phyloP scores from a whole-genome alignment of 2,113 vertebrate genomes.

The Conger conger region DNA sequence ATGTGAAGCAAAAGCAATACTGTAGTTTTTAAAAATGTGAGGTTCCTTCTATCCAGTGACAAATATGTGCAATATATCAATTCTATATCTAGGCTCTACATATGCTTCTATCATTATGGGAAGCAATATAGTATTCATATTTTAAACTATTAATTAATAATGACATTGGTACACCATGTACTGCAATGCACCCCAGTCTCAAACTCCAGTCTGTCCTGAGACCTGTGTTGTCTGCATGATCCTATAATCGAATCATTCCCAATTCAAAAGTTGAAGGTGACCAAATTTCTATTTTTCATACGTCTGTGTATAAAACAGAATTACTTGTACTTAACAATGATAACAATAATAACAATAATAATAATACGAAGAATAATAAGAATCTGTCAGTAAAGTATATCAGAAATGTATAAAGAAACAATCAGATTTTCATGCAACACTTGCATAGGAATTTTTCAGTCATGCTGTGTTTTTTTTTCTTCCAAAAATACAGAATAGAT shows the following conservation, averaged over 20 bases:
- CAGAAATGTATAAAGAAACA: conserved; percentile 66
- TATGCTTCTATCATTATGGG: background rate
- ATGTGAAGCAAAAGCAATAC: background rate
- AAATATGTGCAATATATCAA: background rate
- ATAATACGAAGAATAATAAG: conserved; percentile 59
- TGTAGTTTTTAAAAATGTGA: background rate
- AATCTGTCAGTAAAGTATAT: conserved; percentile 70
- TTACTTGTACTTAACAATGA: conserved; percentile 62
- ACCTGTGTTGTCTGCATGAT: background rate
- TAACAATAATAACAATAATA: conserved; percentile 56
- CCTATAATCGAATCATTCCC: background rate
- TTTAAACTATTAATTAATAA: background rate
- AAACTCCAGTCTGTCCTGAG: background rate
- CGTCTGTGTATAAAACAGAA: conserved; percentile 44
- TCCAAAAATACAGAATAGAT: conserved; percentile 62
- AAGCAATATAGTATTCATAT: conserved; percentile 1
- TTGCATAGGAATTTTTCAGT: conserved; percentile 74
- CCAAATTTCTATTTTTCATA: too few species aligned
- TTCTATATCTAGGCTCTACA: background rate
- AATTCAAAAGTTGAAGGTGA: background rate
- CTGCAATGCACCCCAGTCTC: background rate
- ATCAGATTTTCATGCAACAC: conserved; percentile 76
- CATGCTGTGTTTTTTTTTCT: conserved; percentile 65
- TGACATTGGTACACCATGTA: background rate
- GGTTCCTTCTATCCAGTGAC: background rate